Conservation (phyloP, 1,140 invertebrate genomes). For the Phenacoccus solenopsis region DNA sequence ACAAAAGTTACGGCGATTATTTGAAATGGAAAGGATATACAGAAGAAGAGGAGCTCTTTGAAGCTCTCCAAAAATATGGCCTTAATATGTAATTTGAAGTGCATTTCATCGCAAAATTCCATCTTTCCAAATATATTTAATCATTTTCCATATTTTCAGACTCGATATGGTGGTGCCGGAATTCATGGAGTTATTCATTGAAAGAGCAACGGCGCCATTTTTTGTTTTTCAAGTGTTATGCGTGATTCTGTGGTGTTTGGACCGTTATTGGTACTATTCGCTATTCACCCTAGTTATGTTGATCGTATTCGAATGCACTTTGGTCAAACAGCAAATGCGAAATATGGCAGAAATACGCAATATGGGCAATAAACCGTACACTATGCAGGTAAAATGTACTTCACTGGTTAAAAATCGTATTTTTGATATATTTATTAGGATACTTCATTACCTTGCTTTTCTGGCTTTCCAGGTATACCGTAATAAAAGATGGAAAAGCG, state of each 20-base stretch:
- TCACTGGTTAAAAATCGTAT: not conserved
- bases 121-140: not conserved
- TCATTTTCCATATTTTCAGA: conserved; percentile 39
- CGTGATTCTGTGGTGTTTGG: conserved; percentile 94
- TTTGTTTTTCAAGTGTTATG: conserved; percentile 96
- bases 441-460: not conserved
- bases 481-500: conserved; percentile 79
- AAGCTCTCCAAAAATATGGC: conserved; percentile 69
- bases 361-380: conserved; percentile 97
- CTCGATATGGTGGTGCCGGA: conserved; percentile 85
- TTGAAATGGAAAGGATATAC: conserved; percentile 75
- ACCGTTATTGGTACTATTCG: conserved; percentile 97
- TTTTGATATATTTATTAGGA: not conserved
- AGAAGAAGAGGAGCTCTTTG: conserved; percentile 60
- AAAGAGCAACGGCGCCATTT: conserved; percentile 96
- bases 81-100: conserved; percentile 63
- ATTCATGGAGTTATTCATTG: conserved; percentile 92
- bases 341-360: conserved; percentile 99
- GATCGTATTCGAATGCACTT: conserved; percentile 92
- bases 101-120: not conserved
- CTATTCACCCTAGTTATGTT: conserved; percentile 97
- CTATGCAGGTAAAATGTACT: conserved; percentile 49
- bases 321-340: conserved; percentile 92
- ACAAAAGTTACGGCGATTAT: conserved; percentile 58
- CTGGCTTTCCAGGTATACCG: conserved; percentile 63